phyloP scores from a whole-genome alignment of 2,797 vertebrate genomes.

The Phrynocephalus forsythii region DNA sequence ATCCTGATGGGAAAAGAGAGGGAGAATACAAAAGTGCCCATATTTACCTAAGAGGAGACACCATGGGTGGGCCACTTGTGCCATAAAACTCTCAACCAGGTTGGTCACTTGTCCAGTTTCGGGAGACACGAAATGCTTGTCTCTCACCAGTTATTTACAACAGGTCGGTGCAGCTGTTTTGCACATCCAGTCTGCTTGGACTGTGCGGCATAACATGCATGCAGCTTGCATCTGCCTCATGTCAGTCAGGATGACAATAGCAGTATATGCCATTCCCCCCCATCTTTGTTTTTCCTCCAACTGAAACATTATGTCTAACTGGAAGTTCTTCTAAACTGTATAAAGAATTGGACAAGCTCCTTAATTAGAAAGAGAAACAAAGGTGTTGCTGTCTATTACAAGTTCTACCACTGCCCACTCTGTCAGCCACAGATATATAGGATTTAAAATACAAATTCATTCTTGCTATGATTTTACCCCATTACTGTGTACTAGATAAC shows the following conservation, averaged over 20 bases:
- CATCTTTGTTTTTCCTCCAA: background rate
- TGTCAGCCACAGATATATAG: background rate
- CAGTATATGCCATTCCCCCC: background rate
- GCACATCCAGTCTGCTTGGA: slow-evolving; percentile 18
- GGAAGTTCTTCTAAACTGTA: background rate
- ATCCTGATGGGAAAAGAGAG: background rate
- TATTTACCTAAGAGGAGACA: background rate
- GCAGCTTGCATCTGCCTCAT: slow-evolving; percentile 29
- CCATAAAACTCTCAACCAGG: slow-evolving; percentile 25
- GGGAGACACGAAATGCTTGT: slow-evolving; percentile 13
- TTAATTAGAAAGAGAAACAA: background rate
- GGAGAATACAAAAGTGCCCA: background rate
- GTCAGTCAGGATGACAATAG: slow-evolving; percentile 24
- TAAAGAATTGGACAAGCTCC: background rate
- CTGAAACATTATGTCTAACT: background rate
- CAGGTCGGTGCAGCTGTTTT: slow-evolving; percentile 39
- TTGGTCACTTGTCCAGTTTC: slow-evolving; percentile 26
- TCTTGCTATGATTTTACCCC: background rate
- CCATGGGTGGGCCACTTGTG: slow-evolving; percentile 30
- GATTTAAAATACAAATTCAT: background rate
- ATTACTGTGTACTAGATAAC: background rate
- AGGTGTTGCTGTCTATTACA: background rate
- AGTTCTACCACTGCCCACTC: background rate
- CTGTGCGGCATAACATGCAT: background rate
- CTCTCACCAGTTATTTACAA: slow-evolving; percentile 40